Conservation (phyloP, 2,797 vertebrate species). For the Petrocephalus schoutedeni region DNA sequence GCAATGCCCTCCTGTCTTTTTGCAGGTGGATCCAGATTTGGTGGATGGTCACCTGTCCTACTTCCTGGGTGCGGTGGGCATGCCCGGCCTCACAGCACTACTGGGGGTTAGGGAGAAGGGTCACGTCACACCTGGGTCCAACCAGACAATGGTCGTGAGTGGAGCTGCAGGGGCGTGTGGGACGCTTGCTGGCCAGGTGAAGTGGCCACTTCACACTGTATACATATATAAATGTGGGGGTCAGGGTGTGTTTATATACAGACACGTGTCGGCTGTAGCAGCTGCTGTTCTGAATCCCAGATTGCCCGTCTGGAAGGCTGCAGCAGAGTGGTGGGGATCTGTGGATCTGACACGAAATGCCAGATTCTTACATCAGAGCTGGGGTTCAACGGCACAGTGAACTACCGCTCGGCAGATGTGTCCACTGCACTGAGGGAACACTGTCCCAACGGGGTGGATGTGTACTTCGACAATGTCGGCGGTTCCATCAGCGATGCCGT, state of each 20-base stretch:
- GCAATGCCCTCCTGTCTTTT: neutral
- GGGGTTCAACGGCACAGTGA: conserved; percentile 78
- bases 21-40: conserved; percentile 73
- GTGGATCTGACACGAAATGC: conserved; percentile 85
- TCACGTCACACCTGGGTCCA: conserved; percentile 68
- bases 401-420: conserved; percentile 76
- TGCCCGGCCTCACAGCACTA: conserved; percentile 82
- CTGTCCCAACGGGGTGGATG: conserved; percentile 79
- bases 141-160: conserved; percentile 91
- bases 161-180: conserved; percentile 91
- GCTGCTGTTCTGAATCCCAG: conserved; percentile 46
- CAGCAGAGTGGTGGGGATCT: conserved; percentile 82
- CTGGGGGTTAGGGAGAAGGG: conserved; percentile 84
- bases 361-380: conserved; percentile 73
- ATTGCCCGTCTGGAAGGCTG: conserved; percentile 83
- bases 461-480: conserved; percentile 96
- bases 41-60: conserved; percentile 80
- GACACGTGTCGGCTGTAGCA: neutral
- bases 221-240: no score
- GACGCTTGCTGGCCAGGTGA: conserved; percentile 88
- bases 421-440: conserved; percentile 60
- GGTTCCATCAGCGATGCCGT: conserved; percentile 80
- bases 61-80: conserved; percentile 81
- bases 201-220: neutral
- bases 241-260: no score